These are phyloP conservation scores for Zingel zingel DNA, from an alignment of 2,113 vertebrate species.

Conservation along the genomic window DNA sequence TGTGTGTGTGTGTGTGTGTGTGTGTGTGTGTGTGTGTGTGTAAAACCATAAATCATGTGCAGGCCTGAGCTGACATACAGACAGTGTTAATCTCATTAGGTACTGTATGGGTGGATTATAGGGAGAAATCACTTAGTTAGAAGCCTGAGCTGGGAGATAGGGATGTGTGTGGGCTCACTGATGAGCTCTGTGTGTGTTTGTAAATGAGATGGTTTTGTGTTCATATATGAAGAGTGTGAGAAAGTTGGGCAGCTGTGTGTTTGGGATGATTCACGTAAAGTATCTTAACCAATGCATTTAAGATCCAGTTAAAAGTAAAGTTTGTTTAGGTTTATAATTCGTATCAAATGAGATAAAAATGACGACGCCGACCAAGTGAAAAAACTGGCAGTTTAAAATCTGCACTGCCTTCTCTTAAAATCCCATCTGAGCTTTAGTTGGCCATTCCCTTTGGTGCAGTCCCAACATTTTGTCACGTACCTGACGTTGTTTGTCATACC, in stretches of 20 bases:
- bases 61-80: conserved; percentile 61
- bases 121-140: conserved; percentile 70
- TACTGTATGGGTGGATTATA: conserved; percentile 75
- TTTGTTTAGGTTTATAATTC: neutral
- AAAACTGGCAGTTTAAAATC: conserved; percentile 27
- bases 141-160: conserved; percentile 62
- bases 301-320: neutral
- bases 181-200: conserved; percentile 30
- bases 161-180: conserved; percentile 45
- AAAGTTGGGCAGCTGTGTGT: conserved; percentile 9
- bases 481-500: conserved; percentile 32
- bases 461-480: neutral
- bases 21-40: conserved; percentile 26
- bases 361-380: conserved; percentile 15
- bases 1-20: neutral
- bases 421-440: conserved; percentile 27
- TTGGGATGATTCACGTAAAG: neutral
- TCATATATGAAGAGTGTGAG: conserved; percentile 17
- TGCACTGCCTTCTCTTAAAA: conserved; percentile 24
- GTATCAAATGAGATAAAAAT: conserved; percentile 25
- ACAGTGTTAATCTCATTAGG: conserved; percentile 76
- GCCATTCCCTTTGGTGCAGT: conserved; percentile 16
- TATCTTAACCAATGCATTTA: neutral
- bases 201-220: conserved; percentile 20
- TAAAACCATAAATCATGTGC: conserved; percentile 78